Base-by-base conservation (phyloP, 37 sponge, comb jelly and placozoan species). In the Corticium candelabrum region DNA sequence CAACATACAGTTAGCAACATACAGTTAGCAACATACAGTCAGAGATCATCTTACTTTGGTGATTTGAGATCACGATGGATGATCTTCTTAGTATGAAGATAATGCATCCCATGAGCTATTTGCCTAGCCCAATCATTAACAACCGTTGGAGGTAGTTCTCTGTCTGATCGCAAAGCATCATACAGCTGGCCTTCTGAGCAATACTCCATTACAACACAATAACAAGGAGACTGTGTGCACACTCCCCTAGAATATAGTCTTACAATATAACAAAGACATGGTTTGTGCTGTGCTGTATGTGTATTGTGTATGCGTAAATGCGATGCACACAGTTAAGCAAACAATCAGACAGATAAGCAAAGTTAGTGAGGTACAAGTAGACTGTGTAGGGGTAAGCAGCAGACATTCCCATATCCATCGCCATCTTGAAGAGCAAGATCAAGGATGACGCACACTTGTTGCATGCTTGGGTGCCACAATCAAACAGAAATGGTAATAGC, bases 31-130 rank as follows among this genome's bases (percentile, higher is more conserved):
- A 57, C 33, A 21, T 27, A 70, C 7, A 67, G 40, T 15, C 7
- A 38, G 29, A 57, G 29, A 76, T 41, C 15, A 76, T 21, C 69
- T 32, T n/a, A 92, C 93, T 92, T 92, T 11, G 89, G 84, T 3
- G 91, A 90, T 50, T 92, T 92, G 21, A 92, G 78, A 78, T 92
- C 93, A 40, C 93, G 72, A 74, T 92, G 93, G 34, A 92, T 89
- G 37, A 92, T 83, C 70, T 86, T 89, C 76, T 92, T 84, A 75
- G 83, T 79, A 83, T 92, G 93, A 31, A 92, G 85, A 74, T 82
- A 92, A 11, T 77, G 87, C 93, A 92, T 92, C 33, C 93, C 93
- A 34, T 7, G 29, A 34, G 87, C 87, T n/a, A 92, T 89, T 82
- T 92, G 87, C n/a, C 87, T 69, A 15, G 87, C 82, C 93, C 93